Evolutionary conservation across 2,888 invertebrate species (phyloP), one percentile per base, ranked within the genome.

Genomic region (Rhodophaea formosa): DNA sequence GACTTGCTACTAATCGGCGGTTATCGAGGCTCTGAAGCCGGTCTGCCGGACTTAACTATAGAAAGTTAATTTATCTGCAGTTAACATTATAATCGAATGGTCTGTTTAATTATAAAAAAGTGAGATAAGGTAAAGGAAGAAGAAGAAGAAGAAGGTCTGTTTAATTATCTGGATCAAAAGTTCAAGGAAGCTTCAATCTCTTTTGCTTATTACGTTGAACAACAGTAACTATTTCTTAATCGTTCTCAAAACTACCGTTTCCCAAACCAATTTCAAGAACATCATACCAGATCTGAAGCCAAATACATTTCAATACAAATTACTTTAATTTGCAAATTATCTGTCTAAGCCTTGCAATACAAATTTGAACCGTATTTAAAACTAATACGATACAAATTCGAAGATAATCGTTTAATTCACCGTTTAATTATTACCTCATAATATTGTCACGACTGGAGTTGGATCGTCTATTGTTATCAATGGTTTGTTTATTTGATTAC

Each of bases 351-450:
- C 16, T 45, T 15, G 57, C 12, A 23, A 43, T 14, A 10, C 56
- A 6, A 61, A 39, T 52, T 2, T 51, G 12, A 42, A 54, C 54
- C 51, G 17, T 61, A 58, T 45, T n/a, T 6, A 17, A 16, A 30
- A 30, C 7, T 44, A 10, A 14, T n/a, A 53, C 51, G n/a, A 43
- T 15, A 32, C 12, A n/a, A 17, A 45, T 51, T 45, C 12, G 45
- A 30, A 17, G 5, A 35, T 29, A 7, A 17, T 42, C 23, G 52
- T 15, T 23, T 67, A 68, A 72, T 67, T 30, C 35, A 65, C 69
- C 69, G 54, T 64, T 64, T 68, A 69, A 70, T 72, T 68, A 63
- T 72, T 67, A 67, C 69, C 59, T 68, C 71, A 71, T 55, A 64
- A 59, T 59, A 45, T 53, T 58, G 67, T 69, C 71, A 72, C 70